phyloP scores from a whole-genome alignment of 1,140 invertebrate genomes.

The Metaphire vulgaris region DNA sequence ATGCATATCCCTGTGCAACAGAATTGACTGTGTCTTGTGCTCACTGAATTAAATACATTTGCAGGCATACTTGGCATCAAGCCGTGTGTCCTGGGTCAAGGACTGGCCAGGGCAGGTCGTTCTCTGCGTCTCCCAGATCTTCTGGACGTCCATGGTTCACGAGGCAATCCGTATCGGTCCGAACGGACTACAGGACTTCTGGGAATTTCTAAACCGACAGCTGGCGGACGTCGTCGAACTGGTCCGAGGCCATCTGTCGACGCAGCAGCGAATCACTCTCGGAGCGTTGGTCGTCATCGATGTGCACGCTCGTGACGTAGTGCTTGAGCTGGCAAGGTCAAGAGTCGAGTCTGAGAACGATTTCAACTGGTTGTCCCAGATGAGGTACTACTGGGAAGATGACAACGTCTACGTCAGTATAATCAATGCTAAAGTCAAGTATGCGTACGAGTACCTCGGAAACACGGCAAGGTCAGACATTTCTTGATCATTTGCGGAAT shows the following conservation, averaged over 20 bases:
- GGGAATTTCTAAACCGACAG: slow-evolving; percentile 42
- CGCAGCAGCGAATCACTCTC: slow-evolving; percentile 49
- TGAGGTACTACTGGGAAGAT: slow-evolving; percentile 53
- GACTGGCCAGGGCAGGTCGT: slow-evolving; percentile 54
- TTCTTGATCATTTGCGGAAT: background rate
- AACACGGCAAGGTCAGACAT: slow-evolving; percentile 35
- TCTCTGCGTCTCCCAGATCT: slow-evolving; percentile 51
- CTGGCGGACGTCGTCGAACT: slow-evolving; percentile 49
- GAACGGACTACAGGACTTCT: slow-evolving; percentile 43
- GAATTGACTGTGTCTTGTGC: too few relatives aligned
- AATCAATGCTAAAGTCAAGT: slow-evolving; percentile 50
- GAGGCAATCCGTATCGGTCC: slow-evolving; percentile 40
- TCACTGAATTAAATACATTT: too few relatives aligned
- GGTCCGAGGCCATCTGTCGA: slow-evolving; percentile 50
- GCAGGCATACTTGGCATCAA: slow-evolving; percentile 41
- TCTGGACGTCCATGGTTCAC: slow-evolving; percentile 49
- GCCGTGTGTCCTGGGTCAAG: slow-evolving; percentile 48
- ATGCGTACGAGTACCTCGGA: slow-evolving; percentile 53
- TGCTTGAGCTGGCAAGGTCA: slow-evolving; percentile 33
- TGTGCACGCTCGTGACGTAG: slow-evolving; percentile 51
- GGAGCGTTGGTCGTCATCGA: slow-evolving; percentile 53
- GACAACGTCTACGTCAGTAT: slow-evolving; percentile 41
- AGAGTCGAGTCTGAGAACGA: slow-evolving; percentile 49
- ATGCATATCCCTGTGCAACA: too few relatives aligned
- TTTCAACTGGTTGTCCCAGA: slow-evolving; percentile 52